Evolutionary conservation across 2,113 vertebrate genomes (phyloP).

Genomic region (Corydoras maculifer): DNA sequence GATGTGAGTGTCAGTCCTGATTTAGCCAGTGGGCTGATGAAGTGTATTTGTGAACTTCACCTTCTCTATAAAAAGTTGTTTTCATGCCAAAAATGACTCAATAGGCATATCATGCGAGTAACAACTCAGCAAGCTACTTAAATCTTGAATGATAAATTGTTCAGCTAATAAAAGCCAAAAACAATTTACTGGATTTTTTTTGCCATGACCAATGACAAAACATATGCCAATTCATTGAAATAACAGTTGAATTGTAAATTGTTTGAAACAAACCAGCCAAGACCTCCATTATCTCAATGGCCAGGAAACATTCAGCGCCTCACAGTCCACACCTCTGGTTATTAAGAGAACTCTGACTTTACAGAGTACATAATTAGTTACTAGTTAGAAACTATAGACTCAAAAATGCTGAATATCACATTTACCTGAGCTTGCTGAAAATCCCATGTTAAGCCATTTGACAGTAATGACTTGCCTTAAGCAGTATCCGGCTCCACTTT

Average conservation of each 20-base stretch:
- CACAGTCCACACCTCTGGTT: too few species aligned
- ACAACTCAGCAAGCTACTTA: background rate
- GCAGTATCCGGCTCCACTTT: too few species aligned
- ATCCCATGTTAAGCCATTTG: too few species aligned
- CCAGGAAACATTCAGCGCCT: too few species aligned
- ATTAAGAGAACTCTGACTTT: too few species aligned
- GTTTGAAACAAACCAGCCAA: conserved; percentile 36
- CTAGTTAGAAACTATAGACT: too few species aligned
- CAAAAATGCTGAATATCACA: too few species aligned
- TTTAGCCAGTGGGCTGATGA: conserved; percentile 1
- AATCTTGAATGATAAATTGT: background rate
- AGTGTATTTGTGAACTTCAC: background rate
- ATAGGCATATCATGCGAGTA: conserved; percentile 1
- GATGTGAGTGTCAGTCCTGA: background rate
- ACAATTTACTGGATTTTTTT: conserved; percentile 5
- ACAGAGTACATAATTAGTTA: too few species aligned
- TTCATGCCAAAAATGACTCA: background rate
- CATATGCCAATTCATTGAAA: conserved; percentile 23
- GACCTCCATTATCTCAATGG: too few species aligned
- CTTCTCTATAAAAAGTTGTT: background rate
- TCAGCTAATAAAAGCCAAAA: conserved; percentile 11
- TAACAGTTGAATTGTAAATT: conserved; percentile 22
- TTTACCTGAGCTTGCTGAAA: too few species aligned
- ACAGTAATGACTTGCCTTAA: too few species aligned
- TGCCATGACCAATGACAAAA: conserved; percentile 6